These are phyloP conservation scores for Drosophila siamana DNA, from an alignment of 2,888 invertebrate species.

Conservation along the genomic window DNA sequence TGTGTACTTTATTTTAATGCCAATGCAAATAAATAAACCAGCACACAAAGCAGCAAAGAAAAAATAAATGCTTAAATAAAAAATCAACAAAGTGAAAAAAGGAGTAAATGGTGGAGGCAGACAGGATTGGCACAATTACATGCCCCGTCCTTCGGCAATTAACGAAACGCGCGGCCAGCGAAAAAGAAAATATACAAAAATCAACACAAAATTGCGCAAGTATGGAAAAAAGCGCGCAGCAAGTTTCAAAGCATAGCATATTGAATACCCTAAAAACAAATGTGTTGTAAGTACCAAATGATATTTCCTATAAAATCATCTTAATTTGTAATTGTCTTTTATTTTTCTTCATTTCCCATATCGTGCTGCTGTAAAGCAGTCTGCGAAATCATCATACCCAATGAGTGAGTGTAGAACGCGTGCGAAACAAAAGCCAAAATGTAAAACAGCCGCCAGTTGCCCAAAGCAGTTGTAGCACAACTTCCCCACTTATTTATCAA, in stretches of 20 bases:
- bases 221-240: background rate
- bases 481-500: constrained; percentile 73
- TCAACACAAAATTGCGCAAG: constrained; percentile 24
- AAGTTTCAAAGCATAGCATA: background rate
- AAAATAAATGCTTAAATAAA: constrained; percentile 15
- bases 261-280: constrained; percentile 12
- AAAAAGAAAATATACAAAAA: constrained; percentile 25
- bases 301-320: background rate
- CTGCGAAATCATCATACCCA: background rate
- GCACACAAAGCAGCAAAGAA: background rate
- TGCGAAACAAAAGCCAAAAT: constrained; percentile 32
- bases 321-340: background rate
- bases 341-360: background rate
- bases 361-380: background rate
- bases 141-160: constrained; percentile 75
- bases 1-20: constrained; percentile 54
- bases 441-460: constrained; percentile 43
- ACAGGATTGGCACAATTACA: constrained; percentile 76
- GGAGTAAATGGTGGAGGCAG: constrained; percentile 19
- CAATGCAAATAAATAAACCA: constrained; percentile 57
- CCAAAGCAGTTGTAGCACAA: constrained; percentile 42
- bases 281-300: background rate
- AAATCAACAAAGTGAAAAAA: constrained; percentile 20
- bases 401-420: background rate
- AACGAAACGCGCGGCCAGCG: constrained; percentile 43